Evolutionary conservation across 2,888 invertebrate genomes (phyloP), one percentile per base, ranked within the genome.

Genomic region (Hemaris fuciformis): DNA sequence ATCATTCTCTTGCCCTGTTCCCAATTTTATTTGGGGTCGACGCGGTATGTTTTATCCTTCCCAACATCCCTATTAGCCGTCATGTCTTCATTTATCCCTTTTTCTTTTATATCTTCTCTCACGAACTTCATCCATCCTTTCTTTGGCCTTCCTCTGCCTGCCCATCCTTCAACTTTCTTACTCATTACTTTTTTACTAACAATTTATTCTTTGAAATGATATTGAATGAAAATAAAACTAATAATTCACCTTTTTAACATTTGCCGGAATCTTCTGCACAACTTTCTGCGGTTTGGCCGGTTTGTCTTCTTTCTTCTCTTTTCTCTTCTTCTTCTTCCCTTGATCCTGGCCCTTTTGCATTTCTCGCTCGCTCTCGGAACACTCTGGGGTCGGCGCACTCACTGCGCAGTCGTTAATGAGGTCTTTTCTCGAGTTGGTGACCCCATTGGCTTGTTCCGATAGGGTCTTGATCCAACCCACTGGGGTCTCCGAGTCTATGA

Each of bases 351-450:
- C 66, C 20, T 66, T 73, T n/a, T 58, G 3, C 61, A 61, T 34
- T 67, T 68, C 6, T 80, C 82, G 7, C 42, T 89, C 84, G 64
- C 84, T 79, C 62, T 86, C 77, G 0, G 88, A 80, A 0, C 87
- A 79, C 0, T 87, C 85, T 23, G 85, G 76, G 64, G 93, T 90
- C 0, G 93, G 18, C 0, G 10, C 90, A 20, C 67, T 68, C 3
- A 75, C 41, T 3, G 61, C 61, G 13, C 68, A 68, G 43, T 93
- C 91, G 15, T 93, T 89, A 62, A 93, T 84, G 0, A 94, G 77
- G 62, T 94, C 93, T 60, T 91, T 88, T 63, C 89, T 89, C 0
- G 93, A 91, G 65, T 86, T 86, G 0, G 85, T 85, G 13, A 94
- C 73, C 0, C 89, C 89, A 1, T 84, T 87, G 18, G 68, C 83